These are phyloP conservation scores for Patella pellucida DNA, from an alignment of 2,888 invertebrate genomes.

Conservation along the genomic window DNA sequence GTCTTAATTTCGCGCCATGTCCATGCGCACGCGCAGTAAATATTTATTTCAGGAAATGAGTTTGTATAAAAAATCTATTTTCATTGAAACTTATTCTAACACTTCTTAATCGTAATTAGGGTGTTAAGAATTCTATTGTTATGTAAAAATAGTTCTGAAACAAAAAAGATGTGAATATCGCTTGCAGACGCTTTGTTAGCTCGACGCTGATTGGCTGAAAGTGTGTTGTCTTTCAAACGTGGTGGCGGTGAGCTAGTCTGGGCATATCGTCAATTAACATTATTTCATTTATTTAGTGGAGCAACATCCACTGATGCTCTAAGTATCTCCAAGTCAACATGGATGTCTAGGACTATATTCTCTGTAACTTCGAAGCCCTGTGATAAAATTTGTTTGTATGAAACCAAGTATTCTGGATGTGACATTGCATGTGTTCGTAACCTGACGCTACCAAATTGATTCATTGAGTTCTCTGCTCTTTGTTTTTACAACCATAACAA, in stretches of 20 bases:
- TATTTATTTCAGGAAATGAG: not conserved
- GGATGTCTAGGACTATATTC: too few relatives aligned
- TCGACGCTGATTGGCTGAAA: conserved; percentile 56
- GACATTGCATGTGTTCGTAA: too few relatives aligned
- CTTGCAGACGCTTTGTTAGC: conserved; percentile 12
- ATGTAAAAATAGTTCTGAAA: conserved; percentile 2
- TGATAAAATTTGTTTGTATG: too few relatives aligned
- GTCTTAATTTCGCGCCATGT: conserved; percentile 45
- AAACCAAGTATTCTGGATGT: too few relatives aligned
- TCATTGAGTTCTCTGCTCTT: too few relatives aligned
- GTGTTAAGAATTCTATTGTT: not conserved
- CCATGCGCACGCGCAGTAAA: conserved; percentile 37
- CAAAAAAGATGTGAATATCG: not conserved
- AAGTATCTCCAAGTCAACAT: too few relatives aligned
- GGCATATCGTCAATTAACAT: conserved; percentile 20
- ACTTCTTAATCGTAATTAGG: not conserved
- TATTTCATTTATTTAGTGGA: not conserved
- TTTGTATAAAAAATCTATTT: not conserved
- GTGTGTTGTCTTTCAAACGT: conserved; percentile 60
- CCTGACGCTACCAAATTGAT: too few relatives aligned
- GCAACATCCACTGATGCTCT: not conserved
- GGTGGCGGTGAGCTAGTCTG: conserved; percentile 53
- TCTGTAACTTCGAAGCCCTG: too few relatives aligned
- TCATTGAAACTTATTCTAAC: not conserved
- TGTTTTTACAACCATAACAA: too few relatives aligned